Evolutionary conservation across 2,797 vertebrate genomes (phyloP).

Genomic region (Lagorchestes hirsutus): DNA sequence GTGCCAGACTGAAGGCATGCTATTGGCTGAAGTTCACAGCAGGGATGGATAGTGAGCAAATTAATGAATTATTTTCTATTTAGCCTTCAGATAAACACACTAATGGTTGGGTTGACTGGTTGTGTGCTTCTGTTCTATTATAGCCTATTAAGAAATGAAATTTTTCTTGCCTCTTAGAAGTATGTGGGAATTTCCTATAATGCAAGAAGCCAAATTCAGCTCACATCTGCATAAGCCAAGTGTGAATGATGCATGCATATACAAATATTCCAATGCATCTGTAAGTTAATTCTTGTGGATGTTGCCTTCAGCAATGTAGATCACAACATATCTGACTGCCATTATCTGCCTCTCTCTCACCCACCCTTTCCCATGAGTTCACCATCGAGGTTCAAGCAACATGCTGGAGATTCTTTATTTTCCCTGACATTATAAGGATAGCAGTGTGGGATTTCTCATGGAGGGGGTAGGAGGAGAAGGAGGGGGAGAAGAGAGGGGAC

Average conservation of each 20-base stretch:
- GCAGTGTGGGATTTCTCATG: background rate
- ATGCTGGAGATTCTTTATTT: background rate
- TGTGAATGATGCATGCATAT: background rate
- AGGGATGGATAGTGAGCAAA: conserved; percentile 45
- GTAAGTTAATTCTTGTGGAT: background rate
- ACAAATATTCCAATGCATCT: background rate
- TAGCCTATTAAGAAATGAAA: conserved; percentile 43
- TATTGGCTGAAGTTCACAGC: background rate
- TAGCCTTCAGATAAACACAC: conserved; percentile 47
- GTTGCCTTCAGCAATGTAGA: background rate
- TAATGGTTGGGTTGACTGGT: conserved; percentile 9
- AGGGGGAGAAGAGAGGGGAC: background rate
- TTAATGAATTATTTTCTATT: conserved; percentile 57
- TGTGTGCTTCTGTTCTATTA: conserved; percentile 8
- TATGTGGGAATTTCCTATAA: background rate
- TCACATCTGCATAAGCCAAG: background rate
- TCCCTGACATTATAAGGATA: background rate
- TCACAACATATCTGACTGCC: background rate
- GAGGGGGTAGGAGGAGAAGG: background rate
- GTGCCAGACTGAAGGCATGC: conserved; percentile 45
- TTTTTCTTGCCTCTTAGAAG: conserved; percentile 52
- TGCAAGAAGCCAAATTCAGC: background rate
- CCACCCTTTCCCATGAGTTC: background rate
- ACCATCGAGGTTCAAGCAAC: background rate
- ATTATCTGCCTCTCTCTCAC: background rate